Evolutionary conservation across 1,140 invertebrate species (phyloP).

Genomic region (Hormaphis cornu): DNA sequence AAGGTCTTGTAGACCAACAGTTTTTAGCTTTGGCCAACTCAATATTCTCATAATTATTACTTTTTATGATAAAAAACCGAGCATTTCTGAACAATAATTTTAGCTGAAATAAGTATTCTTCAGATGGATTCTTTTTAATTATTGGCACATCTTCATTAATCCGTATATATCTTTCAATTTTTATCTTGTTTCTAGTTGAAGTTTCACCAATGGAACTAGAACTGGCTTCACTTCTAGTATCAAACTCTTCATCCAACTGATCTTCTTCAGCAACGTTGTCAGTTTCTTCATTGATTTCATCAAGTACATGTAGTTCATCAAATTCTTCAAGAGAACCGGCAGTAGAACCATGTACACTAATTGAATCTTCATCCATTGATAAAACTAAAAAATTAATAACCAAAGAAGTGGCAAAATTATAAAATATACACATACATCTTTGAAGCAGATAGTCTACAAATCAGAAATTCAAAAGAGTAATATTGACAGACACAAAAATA

Average conservation of each 20-base stretch:
- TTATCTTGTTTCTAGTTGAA: conserved; percentile 58
- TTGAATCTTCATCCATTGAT: conserved; percentile 25
- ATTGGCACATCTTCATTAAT: conserved; percentile 37
- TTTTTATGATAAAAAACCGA: conserved; percentile 94
- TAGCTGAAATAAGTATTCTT: conserved; percentile 78
- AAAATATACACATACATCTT: too few species aligned
- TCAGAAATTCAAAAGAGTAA: too few species aligned
- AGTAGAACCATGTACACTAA: conserved; percentile 27
- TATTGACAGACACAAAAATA: too few species aligned
- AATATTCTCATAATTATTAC: conserved; percentile 95
- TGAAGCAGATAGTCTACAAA: too few species aligned
- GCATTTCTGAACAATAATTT: conserved; percentile 93
- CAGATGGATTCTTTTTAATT: conserved; percentile 52
- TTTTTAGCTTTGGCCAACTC: conserved; percentile 87
- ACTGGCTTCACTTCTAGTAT: conserved; percentile 66
- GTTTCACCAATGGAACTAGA: conserved; percentile 54
- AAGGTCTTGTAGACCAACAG: conserved; percentile 94
- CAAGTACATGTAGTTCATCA: conserved; percentile 15
- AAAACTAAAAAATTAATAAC: conserved; percentile 1
- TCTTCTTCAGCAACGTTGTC: conserved; percentile 35
- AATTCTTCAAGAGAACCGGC: conserved; percentile 23
- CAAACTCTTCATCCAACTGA: conserved; percentile 43
- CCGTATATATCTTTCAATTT: conserved; percentile 46
- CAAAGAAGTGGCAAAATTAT: too few species aligned
- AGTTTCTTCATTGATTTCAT: conserved; percentile 15